Conservation (phyloP, 1,140 invertebrate genomes). For the Coptotermes formosanus region DNA sequence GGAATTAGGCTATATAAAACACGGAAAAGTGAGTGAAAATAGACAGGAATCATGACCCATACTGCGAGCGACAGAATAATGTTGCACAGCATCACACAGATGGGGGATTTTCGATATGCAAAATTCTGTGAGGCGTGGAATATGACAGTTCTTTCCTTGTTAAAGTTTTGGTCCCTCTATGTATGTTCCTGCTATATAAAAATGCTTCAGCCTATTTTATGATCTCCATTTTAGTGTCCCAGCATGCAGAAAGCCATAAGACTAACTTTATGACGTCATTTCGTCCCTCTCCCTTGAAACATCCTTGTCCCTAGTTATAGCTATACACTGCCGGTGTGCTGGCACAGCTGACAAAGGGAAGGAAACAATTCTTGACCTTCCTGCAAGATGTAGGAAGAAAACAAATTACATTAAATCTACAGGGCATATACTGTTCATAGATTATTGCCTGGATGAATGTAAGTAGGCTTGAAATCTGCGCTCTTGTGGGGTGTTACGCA, state of each 20-base stretch:
- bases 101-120: background rate
- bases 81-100: background rate
- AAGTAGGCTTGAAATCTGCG: no score
- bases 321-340: background rate
- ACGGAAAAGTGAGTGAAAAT: background rate
- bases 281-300: background rate
- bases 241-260: slow-evolving; percentile 12
- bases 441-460: no score
- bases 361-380: no score
- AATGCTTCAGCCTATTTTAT: slow-evolving; percentile 2
- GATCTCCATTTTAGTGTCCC: slow-evolving; percentile 10
- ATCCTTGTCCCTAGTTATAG: background rate
- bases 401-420: no score
- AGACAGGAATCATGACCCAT: background rate
- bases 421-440: no score
- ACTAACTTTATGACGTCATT: slow-evolving; percentile 19
- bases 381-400: no score
- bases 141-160: background rate
- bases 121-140: background rate
- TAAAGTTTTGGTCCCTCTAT: background rate
- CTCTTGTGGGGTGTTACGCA: no score
- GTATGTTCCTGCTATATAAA: background rate
- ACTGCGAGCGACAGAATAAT: background rate
- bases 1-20: background rate
- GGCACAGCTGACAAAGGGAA: background rate